Evolutionary conservation across 2,113 vertebrate genomes (phyloP).

Genomic region (Tetraodon nigroviridis): DNA sequence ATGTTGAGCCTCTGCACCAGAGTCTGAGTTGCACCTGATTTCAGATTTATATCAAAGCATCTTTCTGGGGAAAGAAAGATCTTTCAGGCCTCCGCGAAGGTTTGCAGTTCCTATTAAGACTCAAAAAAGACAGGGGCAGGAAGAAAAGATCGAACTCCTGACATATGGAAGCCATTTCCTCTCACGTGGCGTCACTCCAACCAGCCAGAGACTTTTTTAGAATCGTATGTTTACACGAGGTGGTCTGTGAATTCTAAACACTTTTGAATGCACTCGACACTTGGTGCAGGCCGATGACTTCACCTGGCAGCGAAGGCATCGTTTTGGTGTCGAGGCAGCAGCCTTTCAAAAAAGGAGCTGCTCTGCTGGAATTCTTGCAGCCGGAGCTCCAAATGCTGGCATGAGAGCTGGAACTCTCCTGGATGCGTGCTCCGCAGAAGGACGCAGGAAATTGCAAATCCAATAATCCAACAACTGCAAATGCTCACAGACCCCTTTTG

Average conservation of each 20-base stretch:
- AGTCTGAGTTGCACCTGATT: conserved; percentile 68
- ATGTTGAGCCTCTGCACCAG: conserved; percentile 24
- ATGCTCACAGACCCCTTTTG: conserved; percentile 14
- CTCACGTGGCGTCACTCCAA: conserved; percentile 60
- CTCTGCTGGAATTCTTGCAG: conserved; percentile 35
- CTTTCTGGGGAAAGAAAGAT: conserved; percentile 33
- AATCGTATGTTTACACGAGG: conserved; percentile 57
- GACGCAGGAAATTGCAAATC: conserved; percentile 39
- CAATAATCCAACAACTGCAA: conserved; percentile 32
- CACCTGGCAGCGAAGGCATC: conserved; percentile 37
- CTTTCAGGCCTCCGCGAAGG: conserved; percentile 14
- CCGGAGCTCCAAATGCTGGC: conserved; percentile 22
- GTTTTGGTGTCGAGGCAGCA: conserved; percentile 60
- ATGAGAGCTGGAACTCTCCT: conserved; percentile 4
- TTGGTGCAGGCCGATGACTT: conserved; percentile 47
- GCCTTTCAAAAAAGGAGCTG: conserved; percentile 47
- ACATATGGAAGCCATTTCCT: conserved; percentile 76
- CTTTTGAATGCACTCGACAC: conserved; percentile 27
- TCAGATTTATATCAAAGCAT: conserved; percentile 77
- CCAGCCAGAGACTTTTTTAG: conserved; percentile 58
- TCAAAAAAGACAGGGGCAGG: conserved; percentile 42
- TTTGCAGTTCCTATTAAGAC: conserved; percentile 50
- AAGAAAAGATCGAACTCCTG: conserved; percentile 26
- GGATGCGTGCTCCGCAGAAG: conserved; percentile 24
- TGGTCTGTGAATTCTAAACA: conserved; percentile 57